phyloP scores from a whole-genome alignment of 2,113 vertebrate species.

The Albula glossodonta region DNA sequence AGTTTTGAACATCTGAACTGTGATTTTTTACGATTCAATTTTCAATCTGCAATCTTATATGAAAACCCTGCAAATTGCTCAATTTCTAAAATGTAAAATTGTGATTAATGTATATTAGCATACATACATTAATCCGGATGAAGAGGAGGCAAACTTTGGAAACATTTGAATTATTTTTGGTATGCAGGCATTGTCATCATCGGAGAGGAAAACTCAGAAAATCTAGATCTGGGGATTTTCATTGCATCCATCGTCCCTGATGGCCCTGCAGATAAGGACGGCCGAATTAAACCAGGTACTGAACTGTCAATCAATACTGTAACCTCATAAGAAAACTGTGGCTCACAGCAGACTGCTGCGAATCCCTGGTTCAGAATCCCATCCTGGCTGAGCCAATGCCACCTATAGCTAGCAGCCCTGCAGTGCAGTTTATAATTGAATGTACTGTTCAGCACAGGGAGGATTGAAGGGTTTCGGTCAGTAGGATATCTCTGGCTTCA shows the following conservation, averaged over 20 bases:
- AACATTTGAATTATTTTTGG: not conserved
- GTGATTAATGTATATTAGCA: too few relatives aligned
- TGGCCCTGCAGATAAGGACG: conserved; percentile 86
- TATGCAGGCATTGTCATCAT: conserved; percentile 86
- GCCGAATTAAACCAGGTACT: conserved; percentile 84
- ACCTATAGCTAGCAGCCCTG: too few relatives aligned
- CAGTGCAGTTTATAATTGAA: too few relatives aligned
- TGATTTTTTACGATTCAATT: too few relatives aligned
- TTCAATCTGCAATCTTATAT: not conserved
- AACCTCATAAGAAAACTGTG: too few relatives aligned
- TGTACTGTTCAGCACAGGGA: too few relatives aligned
- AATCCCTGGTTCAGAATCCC: too few relatives aligned
- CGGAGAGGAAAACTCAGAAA: conserved; percentile 82
- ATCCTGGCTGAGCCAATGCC: too few relatives aligned
- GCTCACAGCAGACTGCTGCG: too few relatives aligned
- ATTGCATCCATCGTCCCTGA: conserved; percentile 87
- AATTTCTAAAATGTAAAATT: too few relatives aligned
- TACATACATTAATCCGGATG: not conserved
- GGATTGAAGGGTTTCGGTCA: too few relatives aligned
- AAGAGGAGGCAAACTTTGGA: not conserved
- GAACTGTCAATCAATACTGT: not conserved
- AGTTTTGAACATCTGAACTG: not conserved
- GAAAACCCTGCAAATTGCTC: not conserved
- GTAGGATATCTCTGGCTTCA: too few relatives aligned
- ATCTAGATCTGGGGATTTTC: conserved; percentile 86